Conservation (phyloP, 2,888 invertebrate species). For the Eulithis prunata region DNA sequence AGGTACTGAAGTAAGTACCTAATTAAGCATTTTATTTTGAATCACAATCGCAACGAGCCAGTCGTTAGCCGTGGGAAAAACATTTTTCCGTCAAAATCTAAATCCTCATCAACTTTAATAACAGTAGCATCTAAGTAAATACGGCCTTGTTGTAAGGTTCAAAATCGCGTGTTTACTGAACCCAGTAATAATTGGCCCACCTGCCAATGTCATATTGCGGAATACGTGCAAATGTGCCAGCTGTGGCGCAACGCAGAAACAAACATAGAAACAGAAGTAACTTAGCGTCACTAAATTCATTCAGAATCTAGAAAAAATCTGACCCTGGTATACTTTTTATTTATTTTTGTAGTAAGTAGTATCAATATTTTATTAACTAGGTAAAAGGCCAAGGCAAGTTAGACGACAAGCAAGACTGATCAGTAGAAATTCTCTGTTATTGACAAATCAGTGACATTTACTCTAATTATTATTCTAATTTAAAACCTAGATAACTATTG, state of each 20-base stretch:
- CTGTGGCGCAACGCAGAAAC: conserved; percentile 46
- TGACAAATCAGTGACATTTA: no score
- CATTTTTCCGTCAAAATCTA: conserved; percentile 12
- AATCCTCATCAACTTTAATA: background rate
- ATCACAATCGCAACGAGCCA: conserved; percentile 13
- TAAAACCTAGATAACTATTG: no score
- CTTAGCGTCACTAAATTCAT: background rate
- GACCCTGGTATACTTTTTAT: no score
- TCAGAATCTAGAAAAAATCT: conserved; percentile 1
- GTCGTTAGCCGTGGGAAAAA: conserved; percentile 19
- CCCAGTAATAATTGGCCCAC: conserved; percentile 41
- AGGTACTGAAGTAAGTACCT: background rate
- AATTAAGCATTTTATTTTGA: conserved; percentile 9
- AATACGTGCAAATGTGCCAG: conserved; percentile 45
- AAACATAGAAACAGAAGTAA: conserved; percentile 25
- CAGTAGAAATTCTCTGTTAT: no score
- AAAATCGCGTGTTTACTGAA: conserved; percentile 28
- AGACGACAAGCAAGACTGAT: no score
- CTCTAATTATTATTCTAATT: no score
- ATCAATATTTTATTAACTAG: no score
- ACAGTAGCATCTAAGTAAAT: conserved; percentile 9
- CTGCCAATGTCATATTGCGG: conserved; percentile 56
- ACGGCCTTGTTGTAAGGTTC: conserved; percentile 26
- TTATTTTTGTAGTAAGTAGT: no score
- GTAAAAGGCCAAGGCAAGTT: no score